Conservation (phyloP, 2,113 vertebrate species). For the Mesembrinibis cayennensis region DNA sequence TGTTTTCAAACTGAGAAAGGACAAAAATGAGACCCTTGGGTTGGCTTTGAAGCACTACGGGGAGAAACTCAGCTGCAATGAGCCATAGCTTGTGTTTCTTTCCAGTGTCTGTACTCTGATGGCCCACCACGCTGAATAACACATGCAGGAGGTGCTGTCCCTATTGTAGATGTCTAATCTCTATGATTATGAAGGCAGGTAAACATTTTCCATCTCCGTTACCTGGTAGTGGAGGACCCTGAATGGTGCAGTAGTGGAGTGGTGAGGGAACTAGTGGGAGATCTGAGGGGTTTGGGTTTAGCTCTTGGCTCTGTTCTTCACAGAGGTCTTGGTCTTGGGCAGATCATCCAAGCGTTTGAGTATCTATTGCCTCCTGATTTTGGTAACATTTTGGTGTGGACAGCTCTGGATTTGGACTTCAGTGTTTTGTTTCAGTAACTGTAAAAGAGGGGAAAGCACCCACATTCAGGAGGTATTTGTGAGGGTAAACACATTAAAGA, state of each 20-base stretch:
- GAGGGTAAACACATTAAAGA: background rate
- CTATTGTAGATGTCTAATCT: background rate
- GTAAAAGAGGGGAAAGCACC: background rate
- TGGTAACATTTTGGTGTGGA: background rate
- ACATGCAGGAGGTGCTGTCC: background rate
- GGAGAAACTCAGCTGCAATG: background rate
- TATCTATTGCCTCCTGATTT: background rate
- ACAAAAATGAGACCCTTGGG: background rate
- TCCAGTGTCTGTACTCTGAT: background rate
- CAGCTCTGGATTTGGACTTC: background rate
- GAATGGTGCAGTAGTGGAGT: fast-evolving
- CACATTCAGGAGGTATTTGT: background rate
- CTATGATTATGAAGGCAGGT: background rate
- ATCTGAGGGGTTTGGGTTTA: background rate
- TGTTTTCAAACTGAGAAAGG: background rate
- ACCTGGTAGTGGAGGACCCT: background rate
- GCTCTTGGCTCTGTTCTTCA: background rate
- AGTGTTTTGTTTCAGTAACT: background rate
- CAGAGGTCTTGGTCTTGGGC: background rate
- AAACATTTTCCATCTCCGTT: background rate
- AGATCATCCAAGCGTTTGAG: background rate
- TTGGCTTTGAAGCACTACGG: background rate
- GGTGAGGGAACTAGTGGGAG: background rate
- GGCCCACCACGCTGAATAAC: background rate
- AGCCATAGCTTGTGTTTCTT: background rate